Percentiles rank a stretch among this genome's conserved stretches.
phyloP scores from a whole-genome alignment of 2,113 vertebrate species.

The Girardinichthys multiradiatus region DNA sequence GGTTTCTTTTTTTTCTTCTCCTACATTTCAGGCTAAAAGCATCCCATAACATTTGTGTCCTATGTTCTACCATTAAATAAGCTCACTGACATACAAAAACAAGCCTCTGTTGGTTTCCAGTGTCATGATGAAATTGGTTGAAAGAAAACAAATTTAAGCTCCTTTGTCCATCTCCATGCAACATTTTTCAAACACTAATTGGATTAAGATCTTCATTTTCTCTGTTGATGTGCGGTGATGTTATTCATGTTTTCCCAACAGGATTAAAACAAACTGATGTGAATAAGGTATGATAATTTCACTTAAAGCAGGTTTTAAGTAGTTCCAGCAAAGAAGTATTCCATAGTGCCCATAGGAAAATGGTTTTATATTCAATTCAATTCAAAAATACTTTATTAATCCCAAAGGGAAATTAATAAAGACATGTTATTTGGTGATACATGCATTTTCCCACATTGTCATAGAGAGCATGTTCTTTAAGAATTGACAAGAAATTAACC shows the following conservation, averaged over 20 bases:
- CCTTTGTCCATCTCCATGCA: conserved; percentile 56
- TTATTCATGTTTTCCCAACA: conserved; percentile 15
- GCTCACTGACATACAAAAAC: neutral
- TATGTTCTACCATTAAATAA: conserved; percentile 4
- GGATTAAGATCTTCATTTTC: conserved; percentile 50
- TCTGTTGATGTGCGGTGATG: neutral
- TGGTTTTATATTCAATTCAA: no score
- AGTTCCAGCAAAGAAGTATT: neutral
- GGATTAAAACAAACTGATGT: conserved; percentile 11
- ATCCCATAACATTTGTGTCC: neutral
- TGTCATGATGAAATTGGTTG: conserved; percentile 62
- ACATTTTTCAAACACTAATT: conserved; percentile 40
- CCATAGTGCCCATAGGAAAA: conserved; percentile 6
- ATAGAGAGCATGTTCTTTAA: no score
- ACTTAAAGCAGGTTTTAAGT: neutral
- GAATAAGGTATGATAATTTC: conserved; percentile 36
- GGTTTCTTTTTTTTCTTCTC: neutral
- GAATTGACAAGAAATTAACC: conserved; percentile 56
- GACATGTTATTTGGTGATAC: no score
- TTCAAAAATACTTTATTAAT: no score
- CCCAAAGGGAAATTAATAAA: no score
- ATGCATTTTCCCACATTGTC: no score
- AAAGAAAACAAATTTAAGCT: conserved; percentile 61
- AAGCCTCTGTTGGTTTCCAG: conserved; percentile 27
- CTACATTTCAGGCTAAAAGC: neutral